Evolutionary conservation across 30 jellyfish, hydroid and myxozoan genomes (phyloP), one percentile per base, ranked within the genome.

Genomic region (Hydractinia symbiolongicarpus): DNA sequence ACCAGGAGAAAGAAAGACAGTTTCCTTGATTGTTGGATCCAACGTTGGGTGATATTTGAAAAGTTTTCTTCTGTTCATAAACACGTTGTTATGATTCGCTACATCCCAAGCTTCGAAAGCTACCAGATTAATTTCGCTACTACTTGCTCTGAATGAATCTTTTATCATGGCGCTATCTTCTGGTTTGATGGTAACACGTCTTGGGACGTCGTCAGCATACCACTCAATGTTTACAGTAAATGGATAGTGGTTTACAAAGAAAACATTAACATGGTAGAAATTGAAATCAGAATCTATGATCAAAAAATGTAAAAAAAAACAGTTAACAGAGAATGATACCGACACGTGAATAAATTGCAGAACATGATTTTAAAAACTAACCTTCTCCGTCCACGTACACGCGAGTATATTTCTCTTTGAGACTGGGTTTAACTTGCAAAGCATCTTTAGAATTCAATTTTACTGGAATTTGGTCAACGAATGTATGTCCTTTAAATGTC

Each of bases 101-200:
- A 64, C 74, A 64, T 64, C 74, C 74, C 74, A 64, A n/a, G 74
- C 74, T 64, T 64, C 52, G 40, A 64, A 64, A n/a, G 74, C 52
- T 64, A 64, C 40, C 17, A 64, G 40, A 7, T 64, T 51, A 7
- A 64, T 51, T 6, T 64, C 74, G 9, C n/a, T 9, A 6, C 8
- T 51, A 13, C 40, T 64, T n/a, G 52, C 40, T 6, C 74, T 44
- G 40, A 64, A 51, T 7, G 74, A 64, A 13, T 64, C 74, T 64
- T 4, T 64, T 30, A 71, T 52, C 60, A 50, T n/a, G 30, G 61
- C 80, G 30, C 15, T 71, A n/a, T 71, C 80, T 7, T 50, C 52
- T 52, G 80, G 80, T 19, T n/a, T 15, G 51, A 71, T 50, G n/a
- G 40, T 20, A 9, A 71, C 17, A 7, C 30, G 13, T 20, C 60